phyloP scores from a whole-genome alignment of 2,888 invertebrate genomes.

The Pharmacophagus antenor region DNA sequence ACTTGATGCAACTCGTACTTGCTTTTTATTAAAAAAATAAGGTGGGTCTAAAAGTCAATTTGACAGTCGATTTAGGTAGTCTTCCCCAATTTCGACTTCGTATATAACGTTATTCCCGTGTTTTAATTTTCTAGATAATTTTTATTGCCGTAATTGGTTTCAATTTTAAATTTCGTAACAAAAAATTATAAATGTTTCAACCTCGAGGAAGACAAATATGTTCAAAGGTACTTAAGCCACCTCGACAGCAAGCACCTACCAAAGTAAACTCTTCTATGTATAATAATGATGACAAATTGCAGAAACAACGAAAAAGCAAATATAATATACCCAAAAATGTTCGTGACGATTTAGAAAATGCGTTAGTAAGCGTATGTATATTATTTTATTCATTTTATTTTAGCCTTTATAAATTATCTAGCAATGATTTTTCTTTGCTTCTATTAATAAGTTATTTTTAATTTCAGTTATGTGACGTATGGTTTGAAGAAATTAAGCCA shows the following conservation, averaged over 20 bases:
- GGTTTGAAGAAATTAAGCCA: slow-evolving; percentile 75
- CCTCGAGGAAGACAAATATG: slow-evolving; percentile 7
- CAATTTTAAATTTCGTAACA: slow-evolving; percentile 7
- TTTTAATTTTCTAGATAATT: slow-evolving; percentile 20
- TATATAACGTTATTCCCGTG: slow-evolving; percentile 15
- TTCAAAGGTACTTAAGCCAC: slow-evolving; percentile 15
- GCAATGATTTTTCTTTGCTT: slow-evolving; percentile 3
- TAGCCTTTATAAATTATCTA: slow-evolving; percentile 9
- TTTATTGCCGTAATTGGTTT: slow-evolving; percentile 7
- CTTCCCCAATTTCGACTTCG: slow-evolving; percentile 11
- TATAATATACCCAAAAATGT: slow-evolving; percentile 59
- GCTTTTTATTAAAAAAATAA: slow-evolving; percentile 5
- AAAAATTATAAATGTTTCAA: slow-evolving; percentile 22
- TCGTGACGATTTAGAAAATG: slow-evolving; percentile 67
- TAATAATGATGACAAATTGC: slow-evolving; percentile 32
- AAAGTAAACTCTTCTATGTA: slow-evolving; percentile 9
- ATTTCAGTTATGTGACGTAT: slow-evolving; percentile 70
- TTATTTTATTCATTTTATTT: not conserved
- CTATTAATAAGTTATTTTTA: slow-evolving; percentile 12
- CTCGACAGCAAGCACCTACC: slow-evolving; percentile 1
- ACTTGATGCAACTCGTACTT: slow-evolving; percentile 4
- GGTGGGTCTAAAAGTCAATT: slow-evolving; percentile 23
- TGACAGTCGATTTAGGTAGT: slow-evolving; percentile 14
- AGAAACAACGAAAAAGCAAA: slow-evolving; percentile 43
- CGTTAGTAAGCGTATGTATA: slow-evolving; percentile 64